A percentile compares a stretch with the other conserved stretches of the same genome.
Evolutionary conservation across 2,888 invertebrate species (phyloP).

Genomic region (Tetranychus truncatus): DNA sequence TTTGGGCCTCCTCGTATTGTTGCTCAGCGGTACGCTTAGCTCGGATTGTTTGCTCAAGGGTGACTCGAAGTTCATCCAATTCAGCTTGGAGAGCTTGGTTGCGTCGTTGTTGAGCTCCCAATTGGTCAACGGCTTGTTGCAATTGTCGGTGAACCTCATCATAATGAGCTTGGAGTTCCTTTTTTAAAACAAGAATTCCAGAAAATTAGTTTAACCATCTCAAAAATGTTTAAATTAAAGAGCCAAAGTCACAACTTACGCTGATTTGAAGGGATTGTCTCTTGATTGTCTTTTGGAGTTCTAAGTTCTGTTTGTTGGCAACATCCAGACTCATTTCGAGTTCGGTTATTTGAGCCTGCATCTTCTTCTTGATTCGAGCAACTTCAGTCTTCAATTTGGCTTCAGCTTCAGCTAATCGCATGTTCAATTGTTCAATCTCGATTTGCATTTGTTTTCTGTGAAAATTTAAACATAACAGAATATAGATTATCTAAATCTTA

Average conservation of each 20-base stretch:
- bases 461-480: not conserved
- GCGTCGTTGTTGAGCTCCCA: slow-evolving; percentile 71
- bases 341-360: slow-evolving; percentile 91
- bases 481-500: not conserved
- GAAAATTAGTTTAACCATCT: too few species aligned
- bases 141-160: slow-evolving; percentile 89
- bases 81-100: slow-evolving; percentile 74
- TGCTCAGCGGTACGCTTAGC: slow-evolving; percentile 75
- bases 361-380: slow-evolving; percentile 93
- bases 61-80: slow-evolving; percentile 83
- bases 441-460: slow-evolving; percentile 85
- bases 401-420: slow-evolving; percentile 87
- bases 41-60: slow-evolving; percentile 74
- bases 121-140: slow-evolving; percentile 82
- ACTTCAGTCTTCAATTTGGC: slow-evolving; percentile 88
- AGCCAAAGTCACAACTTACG: slow-evolving; percentile 34
- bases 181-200: not conserved
- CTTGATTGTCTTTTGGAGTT: slow-evolving; percentile 91
- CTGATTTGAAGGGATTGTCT: slow-evolving; percentile 79
- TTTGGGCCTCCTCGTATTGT: slow-evolving; percentile 70
- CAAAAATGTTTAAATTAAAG: not conserved
- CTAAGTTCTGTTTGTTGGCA: slow-evolving; percentile 93
- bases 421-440: slow-evolving; percentile 86
- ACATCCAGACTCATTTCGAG: slow-evolving; percentile 88
- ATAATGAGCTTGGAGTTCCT: slow-evolving; percentile 82